Evolutionary conservation across 2,113 vertebrate species (phyloP), one percentile per base, ranked within the genome.

Genomic region (Prolemur simus): DNA sequence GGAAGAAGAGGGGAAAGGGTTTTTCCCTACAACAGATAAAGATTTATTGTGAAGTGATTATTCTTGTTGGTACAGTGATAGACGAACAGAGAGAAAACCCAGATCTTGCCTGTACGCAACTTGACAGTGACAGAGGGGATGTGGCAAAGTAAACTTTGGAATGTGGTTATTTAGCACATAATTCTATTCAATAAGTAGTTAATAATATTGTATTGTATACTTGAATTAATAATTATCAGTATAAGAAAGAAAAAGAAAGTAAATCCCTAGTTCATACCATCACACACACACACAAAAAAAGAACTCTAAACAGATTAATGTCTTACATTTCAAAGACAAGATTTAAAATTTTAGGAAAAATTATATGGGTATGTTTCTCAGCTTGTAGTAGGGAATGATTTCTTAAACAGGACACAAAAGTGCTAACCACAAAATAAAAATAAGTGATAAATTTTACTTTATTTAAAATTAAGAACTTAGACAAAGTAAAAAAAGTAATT

Each of bases 271-370:
- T 14, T 97, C 37, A 92, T 3, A 54, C 3, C 56, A 81, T 34
- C 56, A 81, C 8, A 27, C 84, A 92, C 42, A 42, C 42, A 42
- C 42, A 42, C 5, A 42, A 15, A 52, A 47, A 63, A 60, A 21
- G 20, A 90, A 69, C 29, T 45, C 18, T 8, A 71, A 54, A 52
- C 47, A 20, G 23, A 84, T 49, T 32, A 77, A 3, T 23, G 32
- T 37, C 20, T 87, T 82, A 60, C 6, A 74, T 90, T 87, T 87
- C 42, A 74, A 95, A 94, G 49, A 29, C 42, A 87, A 45, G 94
- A 92, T 56, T 45, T 63, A 90, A 78, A 88, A 87, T 56, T 94
- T 37, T 45, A 77, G n/a, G 91, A 66, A 45, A 34, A 37, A 84
- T 2, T 25, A 10, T 39, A 10, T 58, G 25, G 21, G 1, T 29